Base-by-base conservation (phyloP, 2,113 vertebrate species). In the Numenius arquata region DNA sequence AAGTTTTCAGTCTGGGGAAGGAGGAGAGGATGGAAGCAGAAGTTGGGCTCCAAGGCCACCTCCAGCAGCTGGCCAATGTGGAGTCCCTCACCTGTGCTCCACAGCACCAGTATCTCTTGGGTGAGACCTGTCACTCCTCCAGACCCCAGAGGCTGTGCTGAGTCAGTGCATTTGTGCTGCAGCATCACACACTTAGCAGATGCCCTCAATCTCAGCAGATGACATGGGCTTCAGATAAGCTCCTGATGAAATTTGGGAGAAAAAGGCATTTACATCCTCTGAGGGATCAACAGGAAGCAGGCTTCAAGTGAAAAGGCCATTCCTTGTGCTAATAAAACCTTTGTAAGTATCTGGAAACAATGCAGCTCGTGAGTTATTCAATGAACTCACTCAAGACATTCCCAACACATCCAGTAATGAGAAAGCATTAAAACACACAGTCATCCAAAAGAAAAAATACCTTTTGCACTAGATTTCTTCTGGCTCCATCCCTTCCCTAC, bases 361-460 rank as follows among this genome's bases (percentile, higher is more conserved):
- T 34, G 36, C 45, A 93, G 52, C 36, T 63, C 70, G 17, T 36
- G 21, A 63, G 53, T 34, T 73, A 45, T 26, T 76, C 2, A 1
- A 9, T 75, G 40, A 90, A 58, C 48, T 90, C 73, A 30, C n/a
- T 48, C 48, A 47, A 58, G 53, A 41, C 21, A 79, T 41, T 78
- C 73, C 73, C 71, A 82, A 67, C 22, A 26, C 17, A 83, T n/a
- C 38, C 84, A 76, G 47, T 62, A 40, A 73, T 1, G 3, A 71
- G 50, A 79, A 73, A 90, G 45, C 59, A 52, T 53, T 73, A 47
- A 89, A 86, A 70, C 3, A 5, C 61, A 52, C 17, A 50, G 30
- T 16, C 71, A 77, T 66, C 67, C 71, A 15, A 88, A 84, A 92
- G 55, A 52, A 89, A 87, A 87, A 96, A 97, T 23, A 89, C 71